Evolutionary conservation across 2,888 invertebrate genomes (phyloP), one percentile per base, ranked within the genome.

Genomic region (Helleia helle): DNA sequence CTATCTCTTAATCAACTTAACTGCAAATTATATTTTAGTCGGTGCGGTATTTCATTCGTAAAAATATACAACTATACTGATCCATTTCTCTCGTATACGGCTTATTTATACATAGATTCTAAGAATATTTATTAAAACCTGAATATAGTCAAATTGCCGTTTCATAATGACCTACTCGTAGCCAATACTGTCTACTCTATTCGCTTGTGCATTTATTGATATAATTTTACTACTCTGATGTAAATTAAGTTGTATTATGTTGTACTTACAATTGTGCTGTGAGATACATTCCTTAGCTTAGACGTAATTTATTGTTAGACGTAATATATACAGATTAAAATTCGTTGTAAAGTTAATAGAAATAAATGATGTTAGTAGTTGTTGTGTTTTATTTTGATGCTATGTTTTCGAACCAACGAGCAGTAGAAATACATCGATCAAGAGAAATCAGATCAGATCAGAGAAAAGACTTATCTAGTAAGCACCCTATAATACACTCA

Each of bases 201-300:
- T 18, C 18, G 31, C 31, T 18, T 34, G 12, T 34, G 18, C 34
- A 18, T 34, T 22, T 34, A 22, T 8, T 18, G 12, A 18, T 27
- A 4, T 22, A 22, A 2, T 1, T 34, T 34, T 34, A 22, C 11
- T 22, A 34, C 34, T 34, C 34, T 12, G 11, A 31, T 18, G 24
- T 24, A 14, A 5, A 17, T 24, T 24, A 12, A 40, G 26, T 22
- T 5, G 22, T 26, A 15, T 31, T 15, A 25, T 34, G 40, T 40
- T 34, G 38, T 43, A 22, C 24, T 48, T 40, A 45, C 44, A 46
- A 48, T 53, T 55, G 57, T 57, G 56, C 58, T 54, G 55, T 56
- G 55, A 57, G 49, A 52, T 54, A 52, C 48, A 52, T 51, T 51
- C 50, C 47, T 46, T 47, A 40, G 43, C 26, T 36, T 42, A 48